Percentiles rank a stretch among this genome's conserved stretches.
These are phyloP conservation scores for Tinea pellionella DNA, from an alignment of 2,888 invertebrate genomes.

Conservation along the genomic window DNA sequence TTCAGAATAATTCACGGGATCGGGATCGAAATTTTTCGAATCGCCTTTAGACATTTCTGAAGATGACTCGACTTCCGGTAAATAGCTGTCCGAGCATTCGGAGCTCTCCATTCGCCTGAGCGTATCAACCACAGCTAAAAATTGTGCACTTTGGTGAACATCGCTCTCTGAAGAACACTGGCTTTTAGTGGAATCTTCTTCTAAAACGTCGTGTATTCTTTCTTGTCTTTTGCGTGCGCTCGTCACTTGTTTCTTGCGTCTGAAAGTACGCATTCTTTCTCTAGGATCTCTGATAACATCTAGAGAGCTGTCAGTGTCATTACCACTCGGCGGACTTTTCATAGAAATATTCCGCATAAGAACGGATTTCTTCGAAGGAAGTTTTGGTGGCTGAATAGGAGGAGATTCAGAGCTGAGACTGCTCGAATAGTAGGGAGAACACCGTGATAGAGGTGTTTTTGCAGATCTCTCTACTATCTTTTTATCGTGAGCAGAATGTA, in stretches of 20 bases:
- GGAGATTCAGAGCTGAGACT: slow-evolving; percentile 81
- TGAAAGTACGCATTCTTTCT: slow-evolving; percentile 75
- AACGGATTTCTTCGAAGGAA: slow-evolving; percentile 73
- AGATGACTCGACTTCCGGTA: slow-evolving; percentile 74
- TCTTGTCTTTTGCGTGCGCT: slow-evolving; percentile 68
- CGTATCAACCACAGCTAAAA: slow-evolving; percentile 50
- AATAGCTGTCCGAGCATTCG: slow-evolving; percentile 76
- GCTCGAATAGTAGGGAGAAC: slow-evolving; percentile 81
- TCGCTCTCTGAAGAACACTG: slow-evolving; percentile 65
- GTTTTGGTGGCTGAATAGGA: slow-evolving; percentile 74
- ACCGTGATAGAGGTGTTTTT: slow-evolving; percentile 72
- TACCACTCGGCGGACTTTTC: slow-evolving; percentile 79
- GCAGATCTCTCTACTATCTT: slow-evolving; percentile 54
- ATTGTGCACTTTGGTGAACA: slow-evolving; percentile 45
- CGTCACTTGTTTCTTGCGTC: slow-evolving; percentile 73
- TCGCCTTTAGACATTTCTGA: slow-evolving; percentile 71
- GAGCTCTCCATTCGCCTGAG: slow-evolving; percentile 71
- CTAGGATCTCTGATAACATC: slow-evolving; percentile 76
- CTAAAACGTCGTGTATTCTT: slow-evolving; percentile 65
- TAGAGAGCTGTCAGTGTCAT: slow-evolving; percentile 79
- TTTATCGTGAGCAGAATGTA: slow-evolving; percentile 55
- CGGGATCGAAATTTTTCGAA: slow-evolving; percentile 51
- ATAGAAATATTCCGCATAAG: slow-evolving; percentile 71
- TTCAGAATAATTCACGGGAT: slow-evolving; percentile 60
- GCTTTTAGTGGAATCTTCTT: slow-evolving; percentile 63